Evolutionary conservation across 2,888 invertebrate genomes (phyloP).

Genomic region (Nymphalis urticae): DNA sequence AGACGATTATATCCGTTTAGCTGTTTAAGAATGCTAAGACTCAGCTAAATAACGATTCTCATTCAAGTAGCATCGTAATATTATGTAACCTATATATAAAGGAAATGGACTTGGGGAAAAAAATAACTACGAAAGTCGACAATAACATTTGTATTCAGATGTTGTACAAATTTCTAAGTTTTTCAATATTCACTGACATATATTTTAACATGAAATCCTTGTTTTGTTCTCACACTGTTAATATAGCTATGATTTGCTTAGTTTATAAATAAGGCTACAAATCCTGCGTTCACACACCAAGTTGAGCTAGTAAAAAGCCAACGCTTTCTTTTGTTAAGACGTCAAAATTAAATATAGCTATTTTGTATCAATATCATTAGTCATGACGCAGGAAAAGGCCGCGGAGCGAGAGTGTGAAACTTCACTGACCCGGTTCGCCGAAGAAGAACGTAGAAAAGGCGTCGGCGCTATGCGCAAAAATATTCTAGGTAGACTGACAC

Average conservation of each 20-base stretch:
- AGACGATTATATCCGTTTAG: not conserved
- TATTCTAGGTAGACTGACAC: too few relatives aligned
- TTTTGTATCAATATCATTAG: too few relatives aligned
- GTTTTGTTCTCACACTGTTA: not conserved
- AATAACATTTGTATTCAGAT: conserved; percentile 30
- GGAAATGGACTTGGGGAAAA: conserved; percentile 1
- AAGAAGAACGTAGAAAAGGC: too few relatives aligned
- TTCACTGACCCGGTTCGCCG: too few relatives aligned
- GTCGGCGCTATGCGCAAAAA: too few relatives aligned
- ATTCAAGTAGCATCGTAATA: not conserved
- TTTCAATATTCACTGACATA: conserved; percentile 34
- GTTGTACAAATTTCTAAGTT: conserved; percentile 28
- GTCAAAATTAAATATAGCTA: too few relatives aligned
- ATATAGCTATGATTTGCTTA: not conserved
- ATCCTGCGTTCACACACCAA: too few relatives aligned
- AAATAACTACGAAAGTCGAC: conserved; percentile 3
- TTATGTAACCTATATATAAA: conserved; percentile 9
- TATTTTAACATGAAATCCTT: conserved; percentile 22
- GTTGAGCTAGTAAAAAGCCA: too few relatives aligned
- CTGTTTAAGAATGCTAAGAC: not conserved
- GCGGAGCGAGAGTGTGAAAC: too few relatives aligned
- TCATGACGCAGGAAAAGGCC: too few relatives aligned
- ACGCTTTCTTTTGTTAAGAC: too few relatives aligned
- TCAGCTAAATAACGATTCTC: not conserved
- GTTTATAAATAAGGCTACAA: too few relatives aligned